phyloP scores from a whole-genome alignment of 37 sponge, comb jelly and placozoan genomes.

The Chondrosia reniformis region DNA sequence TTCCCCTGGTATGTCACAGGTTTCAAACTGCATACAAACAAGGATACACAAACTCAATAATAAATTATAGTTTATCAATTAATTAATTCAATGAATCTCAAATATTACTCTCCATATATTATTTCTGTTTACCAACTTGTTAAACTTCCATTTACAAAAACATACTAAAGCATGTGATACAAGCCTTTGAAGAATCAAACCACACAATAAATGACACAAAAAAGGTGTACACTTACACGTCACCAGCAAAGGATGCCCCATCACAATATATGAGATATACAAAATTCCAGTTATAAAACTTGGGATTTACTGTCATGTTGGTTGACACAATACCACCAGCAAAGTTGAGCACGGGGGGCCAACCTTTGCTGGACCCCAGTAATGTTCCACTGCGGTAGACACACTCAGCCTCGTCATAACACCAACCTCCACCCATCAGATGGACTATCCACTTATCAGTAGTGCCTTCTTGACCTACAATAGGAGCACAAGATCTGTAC shows the following conservation, averaged over 20 bases:
- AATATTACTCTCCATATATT: too few relatives aligned
- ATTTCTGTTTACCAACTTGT: too few relatives aligned
- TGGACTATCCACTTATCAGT: conserved; percentile 73
- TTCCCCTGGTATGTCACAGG: too few relatives aligned
- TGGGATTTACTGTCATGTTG: conserved; percentile 51
- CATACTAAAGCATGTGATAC: too few relatives aligned
- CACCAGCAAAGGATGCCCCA: conserved; percentile 76
- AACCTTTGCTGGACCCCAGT: conserved; percentile 65
- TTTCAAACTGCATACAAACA: too few relatives aligned
- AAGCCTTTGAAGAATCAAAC: too few relatives aligned
- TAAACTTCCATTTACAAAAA: too few relatives aligned
- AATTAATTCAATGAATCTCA: too few relatives aligned
- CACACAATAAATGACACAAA: too few relatives aligned
- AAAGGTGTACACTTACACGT: conserved; percentile 67
- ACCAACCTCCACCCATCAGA: conserved; percentile 81
- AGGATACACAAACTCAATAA: too few relatives aligned
- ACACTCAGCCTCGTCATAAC: conserved; percentile 44
- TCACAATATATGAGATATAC: conserved; percentile 79
- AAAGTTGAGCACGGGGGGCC: conserved; percentile 5
- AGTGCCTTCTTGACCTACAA: conserved; percentile 17
- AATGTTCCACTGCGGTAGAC: conserved; percentile 47
- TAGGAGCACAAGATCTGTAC: too few relatives aligned
- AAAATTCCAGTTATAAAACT: conserved; percentile 72
- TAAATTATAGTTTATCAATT: too few relatives aligned
- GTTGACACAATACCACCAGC: conserved; percentile 62